Conservation (phyloP, 2,113 vertebrate genomes). For the Terrapene triunguis region DNA sequence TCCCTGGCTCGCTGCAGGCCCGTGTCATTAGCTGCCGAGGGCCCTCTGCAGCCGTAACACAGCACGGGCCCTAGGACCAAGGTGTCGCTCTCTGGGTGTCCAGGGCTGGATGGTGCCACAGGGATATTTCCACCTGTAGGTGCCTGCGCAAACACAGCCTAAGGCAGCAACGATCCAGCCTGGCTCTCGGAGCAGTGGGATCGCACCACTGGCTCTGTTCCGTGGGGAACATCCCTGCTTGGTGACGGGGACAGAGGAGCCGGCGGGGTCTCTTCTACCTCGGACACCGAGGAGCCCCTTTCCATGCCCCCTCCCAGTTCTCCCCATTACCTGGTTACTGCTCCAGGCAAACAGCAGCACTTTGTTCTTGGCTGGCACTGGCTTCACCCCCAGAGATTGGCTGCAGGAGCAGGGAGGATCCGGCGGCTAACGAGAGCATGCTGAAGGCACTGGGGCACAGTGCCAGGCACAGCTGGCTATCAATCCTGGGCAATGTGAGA, state of each 20-base stretch:
- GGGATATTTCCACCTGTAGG: background rate
- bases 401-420: background rate
- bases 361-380: background rate
- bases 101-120: background rate
- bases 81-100: background rate
- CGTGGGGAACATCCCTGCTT: background rate
- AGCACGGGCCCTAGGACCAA: background rate
- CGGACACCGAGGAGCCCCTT: background rate
- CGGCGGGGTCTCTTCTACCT: background rate
- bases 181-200: background rate
- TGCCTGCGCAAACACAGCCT: background rate
- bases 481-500: background rate
- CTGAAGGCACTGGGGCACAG: background rate
- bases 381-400: no score
- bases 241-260: background rate
- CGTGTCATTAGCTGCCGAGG: background rate
- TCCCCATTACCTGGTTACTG: background rate
- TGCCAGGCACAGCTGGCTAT: background rate
- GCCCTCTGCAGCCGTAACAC: background rate
- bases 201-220: background rate
- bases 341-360: background rate
- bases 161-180: accelerated
- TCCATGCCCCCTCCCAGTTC: background rate
- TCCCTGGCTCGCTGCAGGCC: background rate
- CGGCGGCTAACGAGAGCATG: background rate